A percentile compares a stretch with the other conserved stretches of the same genome.
These are phyloP conservation scores for Drosophila quinaria DNA, from an alignment of 2,888 invertebrate genomes.

Conservation along the genomic window DNA sequence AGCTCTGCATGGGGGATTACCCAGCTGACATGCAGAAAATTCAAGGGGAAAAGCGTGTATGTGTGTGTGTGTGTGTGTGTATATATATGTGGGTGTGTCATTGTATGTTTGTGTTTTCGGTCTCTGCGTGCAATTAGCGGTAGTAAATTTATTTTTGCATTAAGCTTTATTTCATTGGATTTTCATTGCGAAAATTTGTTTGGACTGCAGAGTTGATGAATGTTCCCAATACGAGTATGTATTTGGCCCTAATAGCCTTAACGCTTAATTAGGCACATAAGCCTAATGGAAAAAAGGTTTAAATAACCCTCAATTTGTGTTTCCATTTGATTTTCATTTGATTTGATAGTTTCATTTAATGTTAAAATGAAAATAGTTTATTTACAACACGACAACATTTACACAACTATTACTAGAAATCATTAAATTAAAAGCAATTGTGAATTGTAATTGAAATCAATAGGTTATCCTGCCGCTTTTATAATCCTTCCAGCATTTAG, in stretches of 20 bases:
- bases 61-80: conserved; percentile 17
- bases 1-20: conserved; percentile 41
- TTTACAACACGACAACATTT: conserved; percentile 6
- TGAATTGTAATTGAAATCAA: conserved; percentile 14
- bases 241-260: conserved; percentile 48
- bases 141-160: conserved; percentile 55
- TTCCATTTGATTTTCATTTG: conserved; percentile 19
- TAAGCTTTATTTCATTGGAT: conserved; percentile 52
- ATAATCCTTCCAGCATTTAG: conserved; percentile 52
- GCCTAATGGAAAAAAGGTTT: conserved; percentile 57
- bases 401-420: conserved; percentile 6
- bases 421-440: conserved; percentile 15
- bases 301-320: conserved; percentile 6
- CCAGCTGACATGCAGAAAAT: conserved; percentile 17
- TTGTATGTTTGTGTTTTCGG: conserved; percentile 11
- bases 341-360: conserved; percentile 19
- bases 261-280: conserved; percentile 52
- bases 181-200: conserved; percentile 33
- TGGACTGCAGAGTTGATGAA: conserved; percentile 20
- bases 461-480: conserved; percentile 31
- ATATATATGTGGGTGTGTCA: conserved; percentile 9
- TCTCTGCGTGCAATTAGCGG: conserved; percentile 60
- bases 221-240: not conserved
- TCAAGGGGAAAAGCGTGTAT: conserved; percentile 22
- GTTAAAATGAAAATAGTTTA: conserved; percentile 22